Base-by-base conservation (phyloP, 1,140 invertebrate genomes). In the Drosophila leontia region DNA sequence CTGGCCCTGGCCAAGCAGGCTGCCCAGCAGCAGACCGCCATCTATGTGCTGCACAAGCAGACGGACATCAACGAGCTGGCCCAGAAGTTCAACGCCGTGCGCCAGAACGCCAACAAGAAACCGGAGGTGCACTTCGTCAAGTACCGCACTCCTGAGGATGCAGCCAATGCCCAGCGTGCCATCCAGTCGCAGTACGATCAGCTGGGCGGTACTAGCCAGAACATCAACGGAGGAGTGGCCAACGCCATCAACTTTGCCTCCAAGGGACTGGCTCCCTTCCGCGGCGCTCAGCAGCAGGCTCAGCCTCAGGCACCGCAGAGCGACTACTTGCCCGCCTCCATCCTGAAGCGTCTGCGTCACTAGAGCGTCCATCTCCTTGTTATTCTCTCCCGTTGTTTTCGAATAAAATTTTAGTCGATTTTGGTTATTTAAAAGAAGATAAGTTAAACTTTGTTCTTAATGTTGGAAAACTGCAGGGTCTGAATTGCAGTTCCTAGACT, bases 111-210 rank as follows among this genome's bases (percentile, higher is more conserved):
- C 45, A 82, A 76, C 56, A 44, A 74, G 35, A 91, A 79, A 42
- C 91, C 90, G 13, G 91, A 92, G 53, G 91, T 92, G 29, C 91
- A 91, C 65, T 92, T 92, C 39, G 90, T 92, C 51, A 92, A 92
- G 56, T 92, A 92, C 32, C 78, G 90, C 44, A 92, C 91, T 0
- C 91, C 78, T 7, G 86, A 91, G 60, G 91, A 92, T 53, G 91
- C 91, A n/a, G 63, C 53, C 45, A 91, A 91, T 19, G 91, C 91
- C 8, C 91, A 91, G 57, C 55, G 48, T 8, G 77, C 78, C 26
- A 92, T 92, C 47, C 91, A 92, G 63, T 55, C 65, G 17, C 86
- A 92, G 57, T 92, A 92, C 57, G 86, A 92, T 41, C 67, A 80
- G 4, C 67, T 92, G 47, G 86, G 90, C 5, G 91, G 91, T 23